Percentiles rank a stretch among this genome's conserved stretches.
These are phyloP conservation scores for Erithacus rubecula DNA, from an alignment of 2,797 vertebrate genomes.

Conservation along the genomic window DNA sequence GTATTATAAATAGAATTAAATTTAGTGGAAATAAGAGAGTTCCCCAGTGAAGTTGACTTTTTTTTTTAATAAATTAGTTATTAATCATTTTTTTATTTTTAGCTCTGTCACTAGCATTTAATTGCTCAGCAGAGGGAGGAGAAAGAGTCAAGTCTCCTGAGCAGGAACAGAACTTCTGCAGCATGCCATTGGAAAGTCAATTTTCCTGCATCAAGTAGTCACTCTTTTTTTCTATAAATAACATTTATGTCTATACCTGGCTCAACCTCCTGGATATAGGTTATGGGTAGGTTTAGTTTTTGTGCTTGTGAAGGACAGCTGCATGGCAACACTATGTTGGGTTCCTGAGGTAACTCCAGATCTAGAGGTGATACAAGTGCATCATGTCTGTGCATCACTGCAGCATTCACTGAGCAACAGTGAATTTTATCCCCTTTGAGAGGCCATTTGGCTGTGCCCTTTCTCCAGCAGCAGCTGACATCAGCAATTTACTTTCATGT, in stretches of 20 bases:
- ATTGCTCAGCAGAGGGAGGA: slow-evolving; percentile 25
- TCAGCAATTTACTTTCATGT: not conserved
- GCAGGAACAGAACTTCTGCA: not conserved
- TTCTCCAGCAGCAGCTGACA: not conserved
- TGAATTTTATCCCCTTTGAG: not conserved
- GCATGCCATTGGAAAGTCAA: not conserved
- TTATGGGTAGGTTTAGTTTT: not conserved
- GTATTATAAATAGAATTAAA: slow-evolving; percentile 19
- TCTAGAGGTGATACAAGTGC: not conserved
- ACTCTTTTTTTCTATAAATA: slow-evolving; percentile 26
- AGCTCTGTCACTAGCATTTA: slow-evolving; percentile 17
- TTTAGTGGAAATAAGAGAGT: not conserved
- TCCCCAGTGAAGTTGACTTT: slow-evolving; percentile 34
- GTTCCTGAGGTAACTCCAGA: not conserved
- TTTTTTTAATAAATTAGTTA: slow-evolving; percentile 35
- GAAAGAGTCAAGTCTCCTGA: not conserved
- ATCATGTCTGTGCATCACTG: not conserved
- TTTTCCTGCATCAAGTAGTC: slow-evolving; percentile 5
- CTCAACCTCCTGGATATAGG: not conserved
- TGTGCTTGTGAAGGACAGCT: not conserved
- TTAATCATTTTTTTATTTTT: slow-evolving; percentile 61
- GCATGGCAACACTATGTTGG: accelerated
- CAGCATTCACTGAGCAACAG: not conserved
- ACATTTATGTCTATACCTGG: not conserved
- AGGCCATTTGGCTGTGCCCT: not conserved